phyloP scores from a whole-genome alignment of 1,140 invertebrate species.

The Neodiprion lecontei region DNA sequence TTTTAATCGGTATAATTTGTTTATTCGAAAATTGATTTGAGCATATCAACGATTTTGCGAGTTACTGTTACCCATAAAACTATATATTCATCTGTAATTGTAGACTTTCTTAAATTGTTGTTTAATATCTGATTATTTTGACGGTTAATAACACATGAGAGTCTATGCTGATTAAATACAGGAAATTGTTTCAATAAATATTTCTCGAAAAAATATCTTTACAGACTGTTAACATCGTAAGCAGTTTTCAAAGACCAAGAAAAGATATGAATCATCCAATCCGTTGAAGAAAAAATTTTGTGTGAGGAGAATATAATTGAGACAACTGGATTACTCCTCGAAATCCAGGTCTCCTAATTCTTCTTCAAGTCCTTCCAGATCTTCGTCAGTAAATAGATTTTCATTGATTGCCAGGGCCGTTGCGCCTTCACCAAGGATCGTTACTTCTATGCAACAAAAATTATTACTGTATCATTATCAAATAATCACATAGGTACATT shows the following conservation, averaged over 20 bases:
- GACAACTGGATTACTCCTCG: slow-evolving; percentile 64
- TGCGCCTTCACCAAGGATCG: slow-evolving; percentile 56
- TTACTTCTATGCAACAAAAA: slow-evolving; percentile 38
- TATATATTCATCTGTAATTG: background rate
- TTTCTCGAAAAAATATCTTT: background rate
- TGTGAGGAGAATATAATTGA: slow-evolving; percentile 34
- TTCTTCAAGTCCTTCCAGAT: slow-evolving; percentile 83
- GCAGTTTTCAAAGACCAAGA: background rate
- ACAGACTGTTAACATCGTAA: background rate
- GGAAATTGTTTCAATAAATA: background rate
- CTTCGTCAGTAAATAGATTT: slow-evolving; percentile 91
- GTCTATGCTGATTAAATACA: background rate
- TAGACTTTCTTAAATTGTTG: background rate
- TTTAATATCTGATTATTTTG: background rate
- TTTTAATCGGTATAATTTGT: too few species aligned
- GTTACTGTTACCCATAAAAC: too few species aligned
- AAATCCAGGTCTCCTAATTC: slow-evolving; percentile 79
- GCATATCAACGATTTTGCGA: too few species aligned
- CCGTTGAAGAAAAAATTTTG: background rate
- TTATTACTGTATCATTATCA: background rate
- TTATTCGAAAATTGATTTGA: too few species aligned
- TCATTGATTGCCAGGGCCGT: slow-evolving; percentile 87
- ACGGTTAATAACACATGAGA: background rate
- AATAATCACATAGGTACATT: slow-evolving; percentile 13
- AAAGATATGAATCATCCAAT: background rate